Evolutionary conservation across 2,888 invertebrate species (phyloP).

Genomic region (Plagodis dolabraria): DNA sequence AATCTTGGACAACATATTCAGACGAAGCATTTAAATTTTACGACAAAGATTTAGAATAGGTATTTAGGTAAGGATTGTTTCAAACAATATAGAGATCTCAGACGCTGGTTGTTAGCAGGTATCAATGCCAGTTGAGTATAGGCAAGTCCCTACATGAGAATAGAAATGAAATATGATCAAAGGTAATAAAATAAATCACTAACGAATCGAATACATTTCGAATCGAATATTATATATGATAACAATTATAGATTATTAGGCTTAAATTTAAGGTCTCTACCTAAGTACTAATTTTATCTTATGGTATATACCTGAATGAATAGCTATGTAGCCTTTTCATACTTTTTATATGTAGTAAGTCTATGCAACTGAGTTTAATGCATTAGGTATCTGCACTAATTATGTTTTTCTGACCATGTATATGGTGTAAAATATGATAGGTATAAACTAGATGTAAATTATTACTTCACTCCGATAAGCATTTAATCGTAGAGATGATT

Average conservation of each 20-base stretch:
- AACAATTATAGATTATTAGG: not conserved
- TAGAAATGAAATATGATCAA: no score
- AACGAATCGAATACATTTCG: slow-evolving; percentile 1
- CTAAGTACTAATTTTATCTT: slow-evolving; percentile 14
- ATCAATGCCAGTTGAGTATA: slow-evolving; percentile 25
- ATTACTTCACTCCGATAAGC: slow-evolving; percentile 4
- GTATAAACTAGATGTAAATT: slow-evolving; percentile 12
- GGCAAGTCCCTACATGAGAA: slow-evolving; percentile 10
- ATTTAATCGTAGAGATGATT: slow-evolving; percentile 12
- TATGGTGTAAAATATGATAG: slow-evolving; percentile 25
- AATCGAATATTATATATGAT: slow-evolving; percentile 21
- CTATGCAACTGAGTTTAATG: slow-evolving; percentile 30
- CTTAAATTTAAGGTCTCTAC: not conserved
- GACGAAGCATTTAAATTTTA: slow-evolving; percentile 85
- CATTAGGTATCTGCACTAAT: slow-evolving; percentile 33
- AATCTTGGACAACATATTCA: slow-evolving; percentile 92
- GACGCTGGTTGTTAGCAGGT: slow-evolving; percentile 33
- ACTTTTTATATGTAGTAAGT: slow-evolving; percentile 16
- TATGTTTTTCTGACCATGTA: slow-evolving; percentile 14
- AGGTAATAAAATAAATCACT: no score
- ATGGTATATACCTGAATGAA: slow-evolving; percentile 1
- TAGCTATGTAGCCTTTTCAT: slow-evolving; percentile 17
- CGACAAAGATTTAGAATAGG: slow-evolving; percentile 6
- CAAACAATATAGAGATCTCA: slow-evolving; percentile 36
- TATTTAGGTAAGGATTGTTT: slow-evolving; percentile 22